Evolutionary conservation across 1,140 invertebrate species (phyloP).

Genomic region (Pentalonia nigronervosa): DNA sequence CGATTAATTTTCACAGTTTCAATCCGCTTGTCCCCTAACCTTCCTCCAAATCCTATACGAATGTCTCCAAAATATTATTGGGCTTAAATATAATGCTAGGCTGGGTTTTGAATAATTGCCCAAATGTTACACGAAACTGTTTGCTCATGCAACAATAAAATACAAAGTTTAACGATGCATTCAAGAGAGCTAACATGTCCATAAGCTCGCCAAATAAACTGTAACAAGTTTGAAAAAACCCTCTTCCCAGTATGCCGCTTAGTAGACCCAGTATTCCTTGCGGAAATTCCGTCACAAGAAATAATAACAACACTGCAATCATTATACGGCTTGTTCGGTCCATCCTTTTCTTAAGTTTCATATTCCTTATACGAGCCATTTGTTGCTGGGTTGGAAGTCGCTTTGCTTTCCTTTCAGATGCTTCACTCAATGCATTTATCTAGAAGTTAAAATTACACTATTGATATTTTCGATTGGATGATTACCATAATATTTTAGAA

Average conservation of each 20-base stretch:
- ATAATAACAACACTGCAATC: conserved; percentile 87
- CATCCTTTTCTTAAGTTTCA: conserved; percentile 66
- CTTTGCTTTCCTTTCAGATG: conserved; percentile 54
- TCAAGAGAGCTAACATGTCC: conserved; percentile 94
- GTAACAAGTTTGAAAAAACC: conserved; percentile 81
- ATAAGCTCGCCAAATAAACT: conserved; percentile 77
- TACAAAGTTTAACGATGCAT: conserved; percentile 96
- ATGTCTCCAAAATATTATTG: conserved; percentile 46
- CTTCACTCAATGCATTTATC: conserved; percentile 71
- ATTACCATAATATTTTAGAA: not conserved
- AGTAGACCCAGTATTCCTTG: conserved; percentile 85
- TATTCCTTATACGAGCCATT: conserved; percentile 14
- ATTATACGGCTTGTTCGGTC: conserved; percentile 94
- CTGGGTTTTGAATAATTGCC: conserved; percentile 72
- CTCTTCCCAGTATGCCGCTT: conserved; percentile 74
- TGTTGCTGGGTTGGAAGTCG: conserved; percentile 26
- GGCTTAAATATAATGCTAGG: conserved; percentile 69
- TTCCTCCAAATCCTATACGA: conserved; percentile 26
- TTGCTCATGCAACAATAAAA: conserved; percentile 97
- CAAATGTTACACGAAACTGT: conserved; percentile 91
- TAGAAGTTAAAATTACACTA: conserved; percentile 64
- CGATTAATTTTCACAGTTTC: not conserved
- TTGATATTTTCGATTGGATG: not conserved
- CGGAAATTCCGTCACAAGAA: conserved; percentile 85
- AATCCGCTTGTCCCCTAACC: not conserved